Evolutionary conservation across 2,113 vertebrate species (phyloP).

Genomic region (Melanotaenia duboulayi): DNA sequence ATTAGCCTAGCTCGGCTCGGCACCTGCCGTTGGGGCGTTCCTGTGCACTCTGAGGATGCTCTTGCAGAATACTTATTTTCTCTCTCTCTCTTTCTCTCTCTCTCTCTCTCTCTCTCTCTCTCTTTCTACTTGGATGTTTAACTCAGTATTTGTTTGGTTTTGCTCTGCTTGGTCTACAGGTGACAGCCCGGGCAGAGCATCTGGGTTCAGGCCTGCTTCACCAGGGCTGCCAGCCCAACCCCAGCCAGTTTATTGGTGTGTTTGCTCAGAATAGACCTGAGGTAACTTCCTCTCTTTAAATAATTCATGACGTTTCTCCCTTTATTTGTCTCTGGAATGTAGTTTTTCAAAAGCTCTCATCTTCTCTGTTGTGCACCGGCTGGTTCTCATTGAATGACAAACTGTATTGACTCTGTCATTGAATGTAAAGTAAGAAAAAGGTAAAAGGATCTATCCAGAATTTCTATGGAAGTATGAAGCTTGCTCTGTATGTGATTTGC

Average conservation of each 20-base stretch:
- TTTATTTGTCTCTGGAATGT: neutral
- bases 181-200: conserved; percentile 90
- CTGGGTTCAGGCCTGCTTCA: conserved; percentile 94
- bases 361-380: neutral
- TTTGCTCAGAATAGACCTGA: conserved; percentile 98
- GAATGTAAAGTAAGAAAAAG: too few species aligned
- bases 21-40: too few species aligned
- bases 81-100: too few species aligned
- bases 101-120: too few species aligned
- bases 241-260: conserved; percentile 93
- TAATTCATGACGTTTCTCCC: neutral
- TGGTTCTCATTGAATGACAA: too few species aligned
- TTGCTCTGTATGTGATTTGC: conserved; percentile 35
- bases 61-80: too few species aligned
- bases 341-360: neutral
- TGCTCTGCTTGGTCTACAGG: conserved; percentile 75
- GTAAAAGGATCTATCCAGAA: neutral
- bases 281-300: conserved; percentile 76
- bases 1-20: too few species aligned
- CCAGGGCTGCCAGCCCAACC: conserved; percentile 88
- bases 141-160: neutral
- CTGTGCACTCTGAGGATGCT: too few species aligned
- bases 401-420: too few species aligned
- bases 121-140: too few species aligned
- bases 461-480: neutral